Percentiles rank a stretch among this genome's conserved stretches.
Conservation (phyloP, 2,113 vertebrate genomes). For the Zosterops borbonicus region DNA sequence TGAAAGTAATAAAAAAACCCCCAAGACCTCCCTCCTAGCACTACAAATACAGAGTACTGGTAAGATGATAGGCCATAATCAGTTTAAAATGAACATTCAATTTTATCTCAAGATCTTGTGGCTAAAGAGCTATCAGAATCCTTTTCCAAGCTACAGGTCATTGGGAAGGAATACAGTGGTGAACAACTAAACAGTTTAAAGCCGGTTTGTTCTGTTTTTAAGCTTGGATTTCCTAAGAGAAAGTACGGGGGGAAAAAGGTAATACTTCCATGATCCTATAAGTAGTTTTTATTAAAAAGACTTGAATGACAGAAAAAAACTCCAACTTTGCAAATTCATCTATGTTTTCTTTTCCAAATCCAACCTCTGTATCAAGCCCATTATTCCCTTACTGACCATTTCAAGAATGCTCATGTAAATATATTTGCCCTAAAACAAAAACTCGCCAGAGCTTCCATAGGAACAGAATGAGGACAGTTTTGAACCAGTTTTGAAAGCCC, state of each 20-base stretch:
- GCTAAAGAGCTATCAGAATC: background rate
- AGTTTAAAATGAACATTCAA: background rate
- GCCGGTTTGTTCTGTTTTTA: background rate
- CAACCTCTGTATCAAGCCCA: background rate
- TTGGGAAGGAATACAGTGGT: background rate
- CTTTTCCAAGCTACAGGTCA: background rate
- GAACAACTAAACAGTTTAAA: background rate
- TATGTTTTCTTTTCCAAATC: background rate
- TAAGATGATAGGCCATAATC: background rate
- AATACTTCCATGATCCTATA: background rate
- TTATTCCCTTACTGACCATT: background rate
- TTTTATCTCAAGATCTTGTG: background rate
- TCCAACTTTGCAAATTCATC: background rate
- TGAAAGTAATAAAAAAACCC: background rate
- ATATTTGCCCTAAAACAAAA: background rate
- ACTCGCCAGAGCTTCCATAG: background rate
- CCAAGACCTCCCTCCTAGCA: background rate
- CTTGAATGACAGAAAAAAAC: background rate
- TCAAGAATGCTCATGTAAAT: background rate
- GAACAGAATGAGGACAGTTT: background rate
- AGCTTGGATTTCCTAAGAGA: background rate
- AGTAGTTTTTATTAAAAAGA: background rate
- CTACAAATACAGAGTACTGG: background rate
- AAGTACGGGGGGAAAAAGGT: accelerated
- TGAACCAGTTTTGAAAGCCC: background rate